These are phyloP conservation scores for Cydia pomonella DNA, from an alignment of 1,140 invertebrate species.

Conservation along the genomic window DNA sequence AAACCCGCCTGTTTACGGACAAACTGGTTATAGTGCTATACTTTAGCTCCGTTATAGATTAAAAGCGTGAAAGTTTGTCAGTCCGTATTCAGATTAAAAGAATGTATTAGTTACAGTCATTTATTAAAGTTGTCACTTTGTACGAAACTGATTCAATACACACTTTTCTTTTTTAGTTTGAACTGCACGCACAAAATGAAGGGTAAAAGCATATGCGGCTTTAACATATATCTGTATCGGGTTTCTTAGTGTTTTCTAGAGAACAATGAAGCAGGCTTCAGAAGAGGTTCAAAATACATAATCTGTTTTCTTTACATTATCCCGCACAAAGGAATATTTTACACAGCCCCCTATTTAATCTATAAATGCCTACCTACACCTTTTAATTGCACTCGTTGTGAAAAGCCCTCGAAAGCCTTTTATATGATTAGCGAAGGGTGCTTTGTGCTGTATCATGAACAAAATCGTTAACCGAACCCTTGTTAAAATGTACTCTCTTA, in stretches of 20 bases:
- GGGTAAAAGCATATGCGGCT: not conserved
- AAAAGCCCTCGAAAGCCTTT: slow-evolving; percentile 29
- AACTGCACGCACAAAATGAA: not conserved
- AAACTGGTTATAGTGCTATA: slow-evolving; percentile 21
- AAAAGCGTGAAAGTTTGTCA: slow-evolving; percentile 9
- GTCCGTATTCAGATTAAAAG: slow-evolving; percentile 10
- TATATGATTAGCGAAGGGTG: slow-evolving; percentile 23
- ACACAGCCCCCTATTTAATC: not conserved
- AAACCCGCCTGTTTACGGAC: slow-evolving; percentile 8
- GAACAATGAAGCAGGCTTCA: not conserved
- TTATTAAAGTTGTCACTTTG: not conserved
- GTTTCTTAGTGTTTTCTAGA: not conserved
- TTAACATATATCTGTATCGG: no score
- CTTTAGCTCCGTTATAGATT: slow-evolving; percentile 6
- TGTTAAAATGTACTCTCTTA: not conserved
- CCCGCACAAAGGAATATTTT: not conserved
- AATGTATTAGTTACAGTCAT: not conserved
- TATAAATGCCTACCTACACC: slow-evolving; percentile 9
- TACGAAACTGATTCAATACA: not conserved
- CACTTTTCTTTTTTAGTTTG: not conserved
- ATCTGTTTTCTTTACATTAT: not conserved
- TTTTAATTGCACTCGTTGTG: slow-evolving; percentile 30
- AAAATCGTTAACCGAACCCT: slow-evolving; percentile 21
- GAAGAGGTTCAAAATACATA: not conserved
- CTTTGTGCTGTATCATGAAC: slow-evolving; percentile 25